These are phyloP conservation scores for Hydropsyche betteni DNA, from an alignment of 2,888 invertebrate genomes.

Conservation along the genomic window DNA sequence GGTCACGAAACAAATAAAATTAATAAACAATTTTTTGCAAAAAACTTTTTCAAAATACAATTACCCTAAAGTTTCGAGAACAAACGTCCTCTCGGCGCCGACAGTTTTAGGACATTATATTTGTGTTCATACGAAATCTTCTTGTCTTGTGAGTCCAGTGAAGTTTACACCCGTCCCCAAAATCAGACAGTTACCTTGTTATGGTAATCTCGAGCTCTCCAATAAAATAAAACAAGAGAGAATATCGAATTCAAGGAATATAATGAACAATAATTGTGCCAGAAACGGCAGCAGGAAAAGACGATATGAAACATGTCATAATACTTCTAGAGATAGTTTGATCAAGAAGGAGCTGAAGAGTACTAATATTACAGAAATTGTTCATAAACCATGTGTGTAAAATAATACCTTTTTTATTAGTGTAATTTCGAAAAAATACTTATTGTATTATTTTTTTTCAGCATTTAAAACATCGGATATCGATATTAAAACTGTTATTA, in stretches of 20 bases:
- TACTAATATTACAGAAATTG: neutral
- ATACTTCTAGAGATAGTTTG: slow-evolving; percentile 6
- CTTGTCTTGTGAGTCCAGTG: slow-evolving; percentile 57
- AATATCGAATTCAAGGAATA: slow-evolving; percentile 53
- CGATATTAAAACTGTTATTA: slow-evolving; percentile 5
- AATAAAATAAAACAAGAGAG: slow-evolving; percentile 62
- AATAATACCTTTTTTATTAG: neutral
- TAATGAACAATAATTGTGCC: slow-evolving; percentile 22
- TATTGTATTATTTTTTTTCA: slow-evolving; percentile 7
- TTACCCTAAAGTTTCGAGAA: slow-evolving; percentile 62
- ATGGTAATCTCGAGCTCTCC: slow-evolving; percentile 63
- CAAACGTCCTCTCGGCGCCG: slow-evolving; percentile 61
- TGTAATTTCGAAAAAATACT: neutral
- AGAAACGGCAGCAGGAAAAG: slow-evolving; percentile 35
- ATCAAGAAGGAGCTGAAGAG: slow-evolving; percentile 18
- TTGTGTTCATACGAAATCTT: slow-evolving; percentile 34
- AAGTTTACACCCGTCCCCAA: slow-evolving; percentile 61
- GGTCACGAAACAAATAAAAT: slow-evolving; percentile 60
- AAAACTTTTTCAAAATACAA: slow-evolving; percentile 61
- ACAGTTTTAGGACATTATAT: slow-evolving; percentile 54
- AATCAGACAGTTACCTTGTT: slow-evolving; percentile 61
- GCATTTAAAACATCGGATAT: slow-evolving; percentile 15
- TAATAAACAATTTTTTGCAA: slow-evolving; percentile 63
- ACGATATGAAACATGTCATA: slow-evolving; percentile 20
- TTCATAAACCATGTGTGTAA: neutral